These are phyloP conservation scores for Andrena camellia DNA, from an alignment of 2,888 invertebrate species.

Conservation along the genomic window DNA sequence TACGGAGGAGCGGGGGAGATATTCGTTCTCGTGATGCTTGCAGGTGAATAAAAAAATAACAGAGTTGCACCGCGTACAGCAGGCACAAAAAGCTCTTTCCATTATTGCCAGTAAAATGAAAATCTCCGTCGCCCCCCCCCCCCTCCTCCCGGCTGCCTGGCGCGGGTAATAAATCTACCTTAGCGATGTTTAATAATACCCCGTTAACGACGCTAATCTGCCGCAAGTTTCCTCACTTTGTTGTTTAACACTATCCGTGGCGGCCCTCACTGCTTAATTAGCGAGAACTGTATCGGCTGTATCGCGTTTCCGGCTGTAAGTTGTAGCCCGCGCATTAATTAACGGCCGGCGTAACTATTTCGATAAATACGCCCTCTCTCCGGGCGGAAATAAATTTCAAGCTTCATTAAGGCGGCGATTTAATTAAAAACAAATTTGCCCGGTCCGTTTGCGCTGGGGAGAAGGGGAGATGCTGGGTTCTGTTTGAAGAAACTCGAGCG, in stretches of 20 bases:
- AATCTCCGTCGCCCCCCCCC: neutral
- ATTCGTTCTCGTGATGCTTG: constrained; percentile 1
- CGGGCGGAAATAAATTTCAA: neutral
- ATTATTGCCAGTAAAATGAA: constrained; percentile 25
- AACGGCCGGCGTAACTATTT: constrained; percentile 14
- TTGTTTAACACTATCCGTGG: constrained; percentile 15
- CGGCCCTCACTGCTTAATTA: constrained; percentile 41
- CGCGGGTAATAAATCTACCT: constrained; percentile 40
- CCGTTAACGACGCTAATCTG: constrained; percentile 27
- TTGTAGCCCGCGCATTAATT: constrained; percentile 22
- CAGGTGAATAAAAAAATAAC: constrained; percentile 13
- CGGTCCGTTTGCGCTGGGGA: neutral
- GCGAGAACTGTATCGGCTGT: constrained; percentile 17
- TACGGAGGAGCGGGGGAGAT: neutral
- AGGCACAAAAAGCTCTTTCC: constrained; percentile 3
- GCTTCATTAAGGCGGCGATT: constrained; percentile 1
- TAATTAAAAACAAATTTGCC: constrained; percentile 21
- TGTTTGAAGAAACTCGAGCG: neutral
- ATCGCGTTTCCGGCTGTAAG: constrained; percentile 31
- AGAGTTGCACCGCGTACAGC: constrained; percentile 11
- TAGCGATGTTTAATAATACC: constrained; percentile 42
- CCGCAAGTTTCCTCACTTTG: neutral
- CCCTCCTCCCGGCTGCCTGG: too few species aligned
- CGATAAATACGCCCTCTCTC: constrained; percentile 11
- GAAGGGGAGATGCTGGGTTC: neutral